phyloP scores from a whole-genome alignment of 2,797 vertebrate genomes.

The Lacerta viridis region DNA sequence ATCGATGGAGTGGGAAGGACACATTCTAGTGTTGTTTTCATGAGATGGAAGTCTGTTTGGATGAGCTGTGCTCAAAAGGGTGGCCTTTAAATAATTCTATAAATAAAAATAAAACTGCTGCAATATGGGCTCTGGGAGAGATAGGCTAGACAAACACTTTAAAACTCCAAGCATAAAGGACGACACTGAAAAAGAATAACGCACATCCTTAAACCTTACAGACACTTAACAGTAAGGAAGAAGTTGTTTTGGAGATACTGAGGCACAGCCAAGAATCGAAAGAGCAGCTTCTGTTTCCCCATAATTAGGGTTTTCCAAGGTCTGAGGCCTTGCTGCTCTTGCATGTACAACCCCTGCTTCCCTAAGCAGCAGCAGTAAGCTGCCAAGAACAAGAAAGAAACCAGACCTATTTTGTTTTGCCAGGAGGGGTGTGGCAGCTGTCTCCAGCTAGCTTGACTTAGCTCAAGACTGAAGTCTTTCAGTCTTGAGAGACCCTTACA shows the following conservation, averaged over 20 bases:
- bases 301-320: not conserved
- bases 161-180: not conserved
- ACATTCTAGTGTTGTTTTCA: too few species aligned
- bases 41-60: too few species aligned
- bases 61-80: too few species aligned
- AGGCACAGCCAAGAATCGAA: not conserved
- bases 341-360: not conserved
- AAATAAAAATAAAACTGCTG: not conserved
- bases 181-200: not conserved
- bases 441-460: not conserved
- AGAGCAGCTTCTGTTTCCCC: constrained; percentile 4
- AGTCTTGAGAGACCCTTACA: not conserved
- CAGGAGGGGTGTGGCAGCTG: not conserved
- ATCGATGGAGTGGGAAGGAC: not conserved
- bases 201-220: not conserved
- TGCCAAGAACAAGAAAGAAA: constrained; percentile 9
- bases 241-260: not conserved
- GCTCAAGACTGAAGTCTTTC: not conserved
- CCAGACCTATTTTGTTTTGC: constrained; percentile 5
- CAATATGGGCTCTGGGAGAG: not conserved
- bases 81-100: too few species aligned
- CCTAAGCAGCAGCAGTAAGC: not conserved
- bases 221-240: not conserved
- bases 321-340: not conserved
- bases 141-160: not conserved